These are phyloP conservation scores for Limnephilus marmoratus DNA, from an alignment of 2,888 invertebrate species.

Conservation along the genomic window DNA sequence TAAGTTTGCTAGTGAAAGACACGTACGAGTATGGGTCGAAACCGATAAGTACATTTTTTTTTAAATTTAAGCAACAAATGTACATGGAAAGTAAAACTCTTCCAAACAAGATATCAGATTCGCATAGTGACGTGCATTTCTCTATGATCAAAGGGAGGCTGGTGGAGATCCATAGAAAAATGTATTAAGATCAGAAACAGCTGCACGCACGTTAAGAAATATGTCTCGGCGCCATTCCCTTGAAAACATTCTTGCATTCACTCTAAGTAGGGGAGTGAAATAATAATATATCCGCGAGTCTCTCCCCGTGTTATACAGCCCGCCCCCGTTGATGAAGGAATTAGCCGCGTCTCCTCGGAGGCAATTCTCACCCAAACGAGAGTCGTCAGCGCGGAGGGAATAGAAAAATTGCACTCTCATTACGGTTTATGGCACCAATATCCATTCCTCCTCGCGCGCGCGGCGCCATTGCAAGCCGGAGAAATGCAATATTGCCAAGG, in stretches of 20 bases:
- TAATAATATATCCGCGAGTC: neutral
- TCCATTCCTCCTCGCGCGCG: slow-evolving; percentile 34
- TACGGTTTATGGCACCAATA: slow-evolving; percentile 50
- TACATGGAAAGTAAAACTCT: no score
- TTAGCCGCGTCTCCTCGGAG: slow-evolving; percentile 32
- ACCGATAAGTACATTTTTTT: no score
- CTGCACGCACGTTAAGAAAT: neutral
- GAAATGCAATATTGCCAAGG: slow-evolving; percentile 44
- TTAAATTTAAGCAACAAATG: no score
- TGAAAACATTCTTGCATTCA: neutral
- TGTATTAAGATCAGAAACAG: no score
- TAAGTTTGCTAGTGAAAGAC: no score
- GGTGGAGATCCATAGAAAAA: no score
- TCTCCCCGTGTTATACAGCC: neutral
- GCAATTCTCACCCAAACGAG: slow-evolving; percentile 38
- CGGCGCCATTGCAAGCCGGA: slow-evolving; percentile 13
- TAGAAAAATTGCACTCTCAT: slow-evolving; percentile 49
- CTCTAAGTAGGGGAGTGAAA: neutral
- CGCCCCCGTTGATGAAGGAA: slow-evolving; percentile 44
- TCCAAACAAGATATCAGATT: no score
- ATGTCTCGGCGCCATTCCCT: neutral
- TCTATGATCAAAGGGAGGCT: no score
- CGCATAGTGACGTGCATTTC: no score
- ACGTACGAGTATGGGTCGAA: no score
- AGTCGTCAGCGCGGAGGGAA: slow-evolving; percentile 32